Conservation (phyloP, 2,888 invertebrate genomes). For the Scaeva pyrastri region DNA sequence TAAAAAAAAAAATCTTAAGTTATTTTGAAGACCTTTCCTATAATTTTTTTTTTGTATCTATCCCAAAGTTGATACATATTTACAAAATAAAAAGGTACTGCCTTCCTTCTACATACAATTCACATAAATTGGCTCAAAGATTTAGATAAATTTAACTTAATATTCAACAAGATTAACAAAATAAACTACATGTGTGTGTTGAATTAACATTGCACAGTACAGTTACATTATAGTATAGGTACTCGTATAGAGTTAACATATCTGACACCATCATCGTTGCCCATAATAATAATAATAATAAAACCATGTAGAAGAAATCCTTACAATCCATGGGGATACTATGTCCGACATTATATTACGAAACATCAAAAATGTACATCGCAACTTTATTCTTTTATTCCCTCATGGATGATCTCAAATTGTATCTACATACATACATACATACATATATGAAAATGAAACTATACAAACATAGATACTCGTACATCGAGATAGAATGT, state of each 20-base stretch:
- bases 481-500: too few species aligned
- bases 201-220: neutral
- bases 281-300: neutral
- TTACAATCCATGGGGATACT: conserved; percentile 2
- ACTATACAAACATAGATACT: neutral
- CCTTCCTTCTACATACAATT: too few species aligned
- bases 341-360: conserved; percentile 35
- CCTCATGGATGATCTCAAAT: conserved; percentile 13
- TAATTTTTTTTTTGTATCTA: too few species aligned
- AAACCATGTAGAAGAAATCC: conserved; percentile 1
- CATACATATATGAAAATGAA: neutral
- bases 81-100: too few species aligned
- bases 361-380: conserved; percentile 34
- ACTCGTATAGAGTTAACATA: neutral
- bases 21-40: too few species aligned
- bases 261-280: neutral
- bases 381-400: conserved; percentile 8
- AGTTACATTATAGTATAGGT: too few species aligned
- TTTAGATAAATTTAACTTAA: neutral
- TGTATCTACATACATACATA: neutral
- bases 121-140: too few species aligned
- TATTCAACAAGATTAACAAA: neutral
- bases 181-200: neutral
- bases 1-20: too few species aligned
- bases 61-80: too few species aligned